Evolutionary conservation across 1,140 invertebrate species (phyloP).

Genomic region (Latrodectus geometricus): DNA sequence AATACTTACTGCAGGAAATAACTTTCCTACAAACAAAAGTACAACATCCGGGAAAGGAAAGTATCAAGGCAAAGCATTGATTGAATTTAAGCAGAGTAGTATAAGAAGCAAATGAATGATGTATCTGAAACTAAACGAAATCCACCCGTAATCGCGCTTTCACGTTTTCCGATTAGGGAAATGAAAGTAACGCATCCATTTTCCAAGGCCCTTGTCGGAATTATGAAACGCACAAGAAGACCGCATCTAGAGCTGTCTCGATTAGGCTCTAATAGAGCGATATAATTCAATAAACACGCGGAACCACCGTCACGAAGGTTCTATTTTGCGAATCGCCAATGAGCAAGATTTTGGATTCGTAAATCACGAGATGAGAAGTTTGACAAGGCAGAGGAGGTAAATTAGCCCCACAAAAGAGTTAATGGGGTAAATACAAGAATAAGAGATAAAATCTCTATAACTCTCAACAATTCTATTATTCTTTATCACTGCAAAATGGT

Average conservation of each 20-base stretch:
- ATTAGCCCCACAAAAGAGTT: neutral
- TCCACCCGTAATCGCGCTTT: neutral
- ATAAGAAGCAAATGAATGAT: neutral
- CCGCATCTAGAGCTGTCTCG: neutral
- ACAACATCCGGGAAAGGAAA: neutral
- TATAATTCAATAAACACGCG: slow-evolving; percentile 24
- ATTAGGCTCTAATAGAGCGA: slow-evolving; percentile 4
- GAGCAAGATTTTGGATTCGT: neutral
- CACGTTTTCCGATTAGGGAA: slow-evolving; percentile 5
- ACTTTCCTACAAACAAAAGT: neutral
- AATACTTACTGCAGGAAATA: neutral
- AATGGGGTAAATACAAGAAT: too few relatives aligned
- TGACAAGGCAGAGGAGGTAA: neutral
- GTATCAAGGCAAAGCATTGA: neutral
- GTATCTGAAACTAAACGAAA: neutral
- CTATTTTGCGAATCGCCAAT: neutral
- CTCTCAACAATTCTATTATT: too few relatives aligned
- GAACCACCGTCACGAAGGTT: neutral
- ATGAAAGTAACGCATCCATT: slow-evolving; percentile 8
- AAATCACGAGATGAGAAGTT: slow-evolving; percentile 16
- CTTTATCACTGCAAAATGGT: too few relatives aligned
- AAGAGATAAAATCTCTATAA: too few relatives aligned
- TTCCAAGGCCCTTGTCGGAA: neutral
- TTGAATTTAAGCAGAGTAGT: neutral
- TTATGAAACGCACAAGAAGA: neutral